Conservation (phyloP, 37 sponge, comb jelly and placozoan species). For the Beroe ovata region DNA sequence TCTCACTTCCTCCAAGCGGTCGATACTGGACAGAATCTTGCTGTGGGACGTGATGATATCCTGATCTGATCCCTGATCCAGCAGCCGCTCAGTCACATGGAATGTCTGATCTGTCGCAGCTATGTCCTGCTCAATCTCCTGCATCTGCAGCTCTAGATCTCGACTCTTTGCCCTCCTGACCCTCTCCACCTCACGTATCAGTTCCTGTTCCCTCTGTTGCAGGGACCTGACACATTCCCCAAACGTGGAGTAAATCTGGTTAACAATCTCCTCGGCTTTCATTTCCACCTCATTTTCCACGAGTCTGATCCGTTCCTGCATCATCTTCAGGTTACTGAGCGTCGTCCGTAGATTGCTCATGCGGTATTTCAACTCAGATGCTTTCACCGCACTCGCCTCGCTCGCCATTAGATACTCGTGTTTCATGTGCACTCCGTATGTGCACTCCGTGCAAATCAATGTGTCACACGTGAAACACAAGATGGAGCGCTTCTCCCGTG, state of each 20-base stretch:
- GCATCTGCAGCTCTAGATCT: background rate
- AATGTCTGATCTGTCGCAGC: background rate
- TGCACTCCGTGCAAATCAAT: background rate
- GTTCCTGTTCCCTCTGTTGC: background rate
- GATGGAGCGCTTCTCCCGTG: background rate
- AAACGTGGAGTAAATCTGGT: conserved; percentile 47
- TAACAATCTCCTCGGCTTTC: background rate
- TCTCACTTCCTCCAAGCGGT: background rate
- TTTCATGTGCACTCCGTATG: background rate
- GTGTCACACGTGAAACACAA: conserved; percentile 37
- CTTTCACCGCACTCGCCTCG: conserved; percentile 40
- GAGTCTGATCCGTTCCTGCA: background rate
- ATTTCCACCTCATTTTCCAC: background rate
- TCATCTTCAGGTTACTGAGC: background rate
- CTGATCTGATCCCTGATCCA: conserved; percentile 10
- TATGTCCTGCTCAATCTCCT: conserved; percentile 19
- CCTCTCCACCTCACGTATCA: conserved; percentile 1
- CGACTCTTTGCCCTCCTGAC: conserved; percentile 1
- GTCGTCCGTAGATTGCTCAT: background rate
- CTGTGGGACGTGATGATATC: conserved; percentile 20
- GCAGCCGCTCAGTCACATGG: background rate
- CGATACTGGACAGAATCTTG: conserved; percentile 12
- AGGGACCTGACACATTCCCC: conserved; percentile 12
- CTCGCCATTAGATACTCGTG: conserved; percentile 4
- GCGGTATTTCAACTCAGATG: background rate